phyloP scores from a whole-genome alignment of 2,888 invertebrate species.

The Neelides folsomi region DNA sequence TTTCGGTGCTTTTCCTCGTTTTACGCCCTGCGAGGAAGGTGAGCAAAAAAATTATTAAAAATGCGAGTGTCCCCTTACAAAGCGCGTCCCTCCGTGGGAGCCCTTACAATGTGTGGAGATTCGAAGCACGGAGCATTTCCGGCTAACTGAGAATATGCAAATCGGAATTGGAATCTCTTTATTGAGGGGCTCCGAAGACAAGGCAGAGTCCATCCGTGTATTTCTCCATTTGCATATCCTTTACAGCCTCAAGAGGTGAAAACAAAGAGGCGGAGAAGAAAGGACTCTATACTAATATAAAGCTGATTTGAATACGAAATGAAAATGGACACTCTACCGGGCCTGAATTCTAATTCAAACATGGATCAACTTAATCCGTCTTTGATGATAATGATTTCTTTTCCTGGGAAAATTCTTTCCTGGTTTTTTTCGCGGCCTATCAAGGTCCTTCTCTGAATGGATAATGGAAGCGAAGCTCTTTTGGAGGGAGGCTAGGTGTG shows the following conservation, averaged over 20 bases:
- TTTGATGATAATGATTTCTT: no score
- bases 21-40: neutral
- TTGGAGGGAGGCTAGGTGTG: no score
- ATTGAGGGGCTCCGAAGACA: conserved; percentile 4
- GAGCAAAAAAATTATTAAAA: conserved; percentile 11
- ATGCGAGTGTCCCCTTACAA: conserved; percentile 18
- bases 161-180: conserved; percentile 8
- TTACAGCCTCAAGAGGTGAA: conserved; percentile 3
- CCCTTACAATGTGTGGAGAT: conserved; percentile 1
- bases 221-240: conserved; percentile 2
- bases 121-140: no score
- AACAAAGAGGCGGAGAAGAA: conserved; percentile 3
- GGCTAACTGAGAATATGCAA: conserved; percentile 9
- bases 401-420: no score
- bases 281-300: conserved; percentile 1
- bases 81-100: conserved; percentile 4
- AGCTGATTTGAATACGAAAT: conserved; percentile 9
- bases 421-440: no score
- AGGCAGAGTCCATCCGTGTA: conserved; percentile 2
- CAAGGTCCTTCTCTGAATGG: no score
- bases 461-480: no score
- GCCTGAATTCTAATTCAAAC: no score
- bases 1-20: conserved; percentile 6
- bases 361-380: no score
- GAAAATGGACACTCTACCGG: neutral